Evolutionary conservation across 2,888 invertebrate species (phyloP).

Genomic region (Sesamia inferens): DNA sequence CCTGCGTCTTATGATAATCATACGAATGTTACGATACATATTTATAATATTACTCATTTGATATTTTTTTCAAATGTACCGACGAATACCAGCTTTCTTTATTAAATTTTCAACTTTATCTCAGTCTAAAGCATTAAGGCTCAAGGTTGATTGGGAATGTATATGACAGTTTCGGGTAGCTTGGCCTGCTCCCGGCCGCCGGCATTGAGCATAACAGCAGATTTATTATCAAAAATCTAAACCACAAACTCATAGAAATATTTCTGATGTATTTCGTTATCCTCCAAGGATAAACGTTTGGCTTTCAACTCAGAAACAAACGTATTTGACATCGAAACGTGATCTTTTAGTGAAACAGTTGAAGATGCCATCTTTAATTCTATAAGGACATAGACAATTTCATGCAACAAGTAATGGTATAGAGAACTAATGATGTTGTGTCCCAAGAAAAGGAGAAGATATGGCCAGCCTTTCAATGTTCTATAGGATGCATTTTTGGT

Average conservation of each 20-base stretch:
- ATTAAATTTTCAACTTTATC: too few species aligned
- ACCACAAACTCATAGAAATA: conserved; percentile 18
- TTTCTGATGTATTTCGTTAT: conserved; percentile 41
- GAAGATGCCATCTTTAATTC: conserved; percentile 14
- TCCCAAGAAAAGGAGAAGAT: not conserved
- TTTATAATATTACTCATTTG: too few species aligned
- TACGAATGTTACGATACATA: not conserved
- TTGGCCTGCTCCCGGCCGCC: too few species aligned
- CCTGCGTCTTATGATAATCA: not conserved
- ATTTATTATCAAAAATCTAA: conserved; percentile 32
- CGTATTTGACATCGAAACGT: conserved; percentile 31
- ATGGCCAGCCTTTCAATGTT: too few species aligned
- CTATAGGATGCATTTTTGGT: too few species aligned
- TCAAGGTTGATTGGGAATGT: too few species aligned
- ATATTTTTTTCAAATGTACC: not conserved
- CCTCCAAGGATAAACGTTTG: conserved; percentile 34
- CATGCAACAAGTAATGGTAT: conserved; percentile 3
- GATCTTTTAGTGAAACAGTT: conserved; percentile 31
- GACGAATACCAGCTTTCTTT: too few species aligned
- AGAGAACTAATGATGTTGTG: not conserved
- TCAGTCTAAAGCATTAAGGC: too few species aligned
- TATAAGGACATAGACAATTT: conserved; percentile 11
- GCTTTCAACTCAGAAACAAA: conserved; percentile 24
- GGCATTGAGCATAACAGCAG: not conserved
- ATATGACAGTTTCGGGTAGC: too few species aligned